Evolutionary conservation across 2,113 vertebrate genomes (phyloP).

Genomic region (Gila orcuttii): DNA sequence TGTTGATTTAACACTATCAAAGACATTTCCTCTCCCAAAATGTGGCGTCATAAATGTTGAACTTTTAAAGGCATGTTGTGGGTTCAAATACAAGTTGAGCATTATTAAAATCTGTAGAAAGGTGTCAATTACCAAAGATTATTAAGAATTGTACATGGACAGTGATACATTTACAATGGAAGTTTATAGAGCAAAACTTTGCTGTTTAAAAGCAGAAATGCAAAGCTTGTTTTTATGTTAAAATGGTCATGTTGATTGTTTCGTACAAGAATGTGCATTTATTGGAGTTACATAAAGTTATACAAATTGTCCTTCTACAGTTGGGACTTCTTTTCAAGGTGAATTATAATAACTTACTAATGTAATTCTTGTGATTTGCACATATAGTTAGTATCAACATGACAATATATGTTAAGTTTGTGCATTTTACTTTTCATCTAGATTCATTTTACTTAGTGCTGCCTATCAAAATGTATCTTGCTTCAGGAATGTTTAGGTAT

Average conservation of each 20-base stretch:
- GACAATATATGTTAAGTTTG: too few relatives aligned
- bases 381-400: background rate
- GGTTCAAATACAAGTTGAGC: background rate
- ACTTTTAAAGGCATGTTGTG: conserved; percentile 7
- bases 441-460: too few relatives aligned
- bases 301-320: background rate
- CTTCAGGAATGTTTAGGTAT: too few relatives aligned
- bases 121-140: background rate
- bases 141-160: background rate
- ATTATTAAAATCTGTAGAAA: background rate
- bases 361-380: background rate
- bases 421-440: too few relatives aligned
- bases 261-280: background rate
- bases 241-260: background rate
- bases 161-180: background rate
- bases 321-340: background rate
- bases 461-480: too few relatives aligned
- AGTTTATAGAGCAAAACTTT: background rate
- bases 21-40: background rate
- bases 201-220: background rate
- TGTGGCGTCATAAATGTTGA: background rate
- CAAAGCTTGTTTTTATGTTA: background rate
- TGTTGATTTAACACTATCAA: conserved; percentile 9
- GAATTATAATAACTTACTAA: background rate
- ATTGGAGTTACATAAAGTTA: background rate